These are phyloP conservation scores for Alectoris magna DNA, from an alignment of 2,797 vertebrate species.

Conservation along the genomic window DNA sequence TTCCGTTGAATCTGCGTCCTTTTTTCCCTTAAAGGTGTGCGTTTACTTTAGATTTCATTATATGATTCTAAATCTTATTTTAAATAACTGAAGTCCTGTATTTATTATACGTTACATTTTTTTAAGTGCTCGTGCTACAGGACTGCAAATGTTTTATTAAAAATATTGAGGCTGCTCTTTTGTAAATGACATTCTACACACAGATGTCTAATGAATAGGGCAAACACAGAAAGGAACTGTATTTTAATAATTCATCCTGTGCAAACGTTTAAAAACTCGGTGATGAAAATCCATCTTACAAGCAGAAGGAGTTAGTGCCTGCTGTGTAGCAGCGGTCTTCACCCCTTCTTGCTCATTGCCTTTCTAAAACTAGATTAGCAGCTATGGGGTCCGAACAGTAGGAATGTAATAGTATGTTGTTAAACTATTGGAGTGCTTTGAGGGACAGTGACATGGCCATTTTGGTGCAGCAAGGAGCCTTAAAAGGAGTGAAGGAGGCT, in stretches of 20 bases:
- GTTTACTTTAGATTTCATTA: background rate
- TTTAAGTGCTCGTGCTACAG: background rate
- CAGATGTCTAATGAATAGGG: background rate
- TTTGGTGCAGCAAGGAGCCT: background rate
- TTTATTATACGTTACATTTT: background rate
- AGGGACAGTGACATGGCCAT: background rate
- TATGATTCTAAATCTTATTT: background rate
- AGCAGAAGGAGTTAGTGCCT: background rate
- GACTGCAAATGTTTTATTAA: background rate
- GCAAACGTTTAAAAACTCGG: background rate
- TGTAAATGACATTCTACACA: fast-evolving
- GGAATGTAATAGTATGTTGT: background rate
- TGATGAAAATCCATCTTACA: background rate
- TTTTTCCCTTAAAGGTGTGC: background rate
- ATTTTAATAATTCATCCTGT: background rate
- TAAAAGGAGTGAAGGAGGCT: background rate
- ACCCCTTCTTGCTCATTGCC: background rate
- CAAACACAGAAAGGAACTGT: background rate
- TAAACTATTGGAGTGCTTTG: background rate
- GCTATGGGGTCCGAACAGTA: background rate
- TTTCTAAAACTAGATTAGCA: background rate
- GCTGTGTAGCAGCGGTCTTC: background rate
- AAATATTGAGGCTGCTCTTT: background rate
- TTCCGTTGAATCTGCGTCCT: background rate
- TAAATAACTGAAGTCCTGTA: background rate